Base-by-base conservation (phyloP, 2,888 invertebrate genomes). In the Lasioglossum malachurum region DNA sequence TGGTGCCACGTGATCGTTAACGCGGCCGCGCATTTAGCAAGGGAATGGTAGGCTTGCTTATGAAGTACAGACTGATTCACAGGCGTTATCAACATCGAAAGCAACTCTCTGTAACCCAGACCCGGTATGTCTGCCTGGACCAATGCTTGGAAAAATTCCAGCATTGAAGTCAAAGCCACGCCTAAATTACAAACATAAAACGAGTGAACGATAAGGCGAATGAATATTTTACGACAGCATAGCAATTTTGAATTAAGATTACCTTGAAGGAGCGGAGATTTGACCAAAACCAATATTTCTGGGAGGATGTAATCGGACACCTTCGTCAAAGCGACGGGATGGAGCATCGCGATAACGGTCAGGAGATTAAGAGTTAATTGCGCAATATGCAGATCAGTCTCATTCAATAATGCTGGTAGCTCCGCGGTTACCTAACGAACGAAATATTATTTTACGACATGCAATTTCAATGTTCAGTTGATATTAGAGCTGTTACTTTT, bases 1-100 rank as follows among this genome's bases (percentile, higher is more conserved):
- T 96, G 95, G 7, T 97, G 97, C 94, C 98, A 97, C 75, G 97
- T 97, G 78, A 98, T 97, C 23, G 98, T 98, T 80, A 99, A 97
- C 0, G 99, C 98, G 10, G 99, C 99, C 79, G 99, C 98, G 95
- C 99, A 99, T 95, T 99, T 99, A 10, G 99, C 99, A 92, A 99
- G 96, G 41, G 99, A 99, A 95, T 99, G 98, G 96, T 98, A 99
- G 31, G 99, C 99, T 96, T 97, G 96, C 88, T 96, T 96, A 89
- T 96, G 96, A 83, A 96, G 94, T 16, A 82, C 87, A 10, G 89
- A 87, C 38, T 91, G 90, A 81, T 88, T 93, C 8, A 98, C 97
- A 0, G 98, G 98, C 80, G 97, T 97, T 88, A 98, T 97, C 38
- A 99, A 96, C 96, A 98, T 96, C 78, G 97, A 96, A 67, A 99